Base-by-base conservation (phyloP, 2,113 vertebrate genomes). In the Pygathrix nemaeus region DNA sequence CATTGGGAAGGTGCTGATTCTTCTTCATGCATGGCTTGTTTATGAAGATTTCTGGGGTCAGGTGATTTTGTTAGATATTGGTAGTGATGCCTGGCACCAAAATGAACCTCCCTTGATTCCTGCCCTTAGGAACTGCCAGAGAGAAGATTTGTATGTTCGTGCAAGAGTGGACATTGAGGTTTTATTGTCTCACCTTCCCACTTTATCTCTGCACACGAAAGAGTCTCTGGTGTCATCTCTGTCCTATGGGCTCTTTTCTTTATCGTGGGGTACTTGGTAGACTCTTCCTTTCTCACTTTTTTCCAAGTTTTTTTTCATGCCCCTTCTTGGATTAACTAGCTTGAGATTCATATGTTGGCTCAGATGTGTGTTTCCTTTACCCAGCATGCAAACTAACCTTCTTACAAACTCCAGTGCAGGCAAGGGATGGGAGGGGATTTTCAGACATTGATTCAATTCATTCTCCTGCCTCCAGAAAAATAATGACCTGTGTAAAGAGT, bases 21-120 rank as follows among this genome's bases (percentile, higher is more conserved):
- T 27, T 50, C 20, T 17, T 78, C 12, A 2, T 2, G 4, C 4
- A 0, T 50, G 9, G 68, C 21, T 73, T 17, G 4, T 76, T 50
- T 40, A 12, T 40, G 14, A 78, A 52, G 70, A 79, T 35, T 84
- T 57, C 52, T 0, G 0, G 2, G 30, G 32, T 92, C 79, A 40
- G 40, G 52, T 1, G 66, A 73, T 50, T 79, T 64, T 73, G 52
- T 43, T 82, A 45, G 27, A 20, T 90, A 3, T 35, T 5, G 11
- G 3, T 50, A 72, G 7, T 50, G 75, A 72, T 14, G 48, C 66
- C 30, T 61, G 59, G 52, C 5, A n/a, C 10, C 0, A 1, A n/a
- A 14, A 21, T 17, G 11, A n/a, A 9, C 43, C n/a, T 79, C 45
- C 17, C n/a, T 9, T 23, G 20, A 27, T 32, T 70, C 18, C 59